phyloP scores from a whole-genome alignment of 2,113 vertebrate genomes.

The Sander lucioperca region DNA sequence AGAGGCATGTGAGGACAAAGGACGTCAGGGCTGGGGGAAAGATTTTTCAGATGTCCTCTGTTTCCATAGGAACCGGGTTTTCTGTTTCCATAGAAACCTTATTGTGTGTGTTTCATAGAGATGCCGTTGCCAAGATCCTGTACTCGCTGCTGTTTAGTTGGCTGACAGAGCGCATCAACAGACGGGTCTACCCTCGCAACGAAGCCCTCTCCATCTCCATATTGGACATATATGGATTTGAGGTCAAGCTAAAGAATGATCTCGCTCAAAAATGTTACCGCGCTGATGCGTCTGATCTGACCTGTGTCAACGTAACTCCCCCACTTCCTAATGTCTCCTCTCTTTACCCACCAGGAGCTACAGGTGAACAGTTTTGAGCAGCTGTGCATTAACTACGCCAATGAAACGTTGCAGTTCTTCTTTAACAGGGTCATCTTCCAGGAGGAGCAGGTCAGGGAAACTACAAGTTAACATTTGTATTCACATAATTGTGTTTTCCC shows the following conservation, averaged over 20 bases:
- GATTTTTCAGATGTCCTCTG: conserved; percentile 78
- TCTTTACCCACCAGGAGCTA: conserved; percentile 75
- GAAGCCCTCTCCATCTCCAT: conserved; percentile 93
- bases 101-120: conserved; percentile 86
- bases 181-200: conserved; percentile 90
- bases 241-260: conserved; percentile 82
- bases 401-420: conserved; percentile 96
- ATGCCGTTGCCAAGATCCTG: conserved; percentile 98
- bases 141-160: conserved; percentile 96
- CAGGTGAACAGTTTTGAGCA: conserved; percentile 96
- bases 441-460: conserved; percentile 92
- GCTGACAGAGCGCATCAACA: conserved; percentile 94
- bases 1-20: conserved; percentile 76
- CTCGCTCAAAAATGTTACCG: neutral
- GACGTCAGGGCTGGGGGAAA: conserved; percentile 60
- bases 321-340: neutral
- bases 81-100: conserved; percentile 80
- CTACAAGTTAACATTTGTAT: conserved; percentile 3
- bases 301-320: neutral
- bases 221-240: conserved; percentile 97
- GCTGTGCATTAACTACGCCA: conserved; percentile 98
- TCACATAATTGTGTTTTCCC: neutral
- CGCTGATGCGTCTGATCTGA: conserved; percentile 9
- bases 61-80: conserved; percentile 80
- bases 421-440: conserved; percentile 96